Percentiles rank a stretch among this genome's conserved stretches.
Evolutionary conservation across 2,888 invertebrate genomes (phyloP).

Genomic region (Acholoe squamosa): DNA sequence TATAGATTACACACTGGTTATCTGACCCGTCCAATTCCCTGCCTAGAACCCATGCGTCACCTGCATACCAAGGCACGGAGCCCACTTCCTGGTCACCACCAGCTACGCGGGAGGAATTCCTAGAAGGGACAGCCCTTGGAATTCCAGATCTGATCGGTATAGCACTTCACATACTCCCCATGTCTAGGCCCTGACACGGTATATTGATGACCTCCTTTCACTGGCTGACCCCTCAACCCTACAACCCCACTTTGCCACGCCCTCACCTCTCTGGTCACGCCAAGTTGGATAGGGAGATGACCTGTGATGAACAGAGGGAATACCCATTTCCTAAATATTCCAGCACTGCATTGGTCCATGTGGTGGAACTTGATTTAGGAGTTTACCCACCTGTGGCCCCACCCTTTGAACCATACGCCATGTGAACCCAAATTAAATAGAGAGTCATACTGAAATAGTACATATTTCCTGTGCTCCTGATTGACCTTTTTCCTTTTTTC

Average conservation of each 20-base stretch:
- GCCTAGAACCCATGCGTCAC: background rate
- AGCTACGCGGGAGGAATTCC: background rate
- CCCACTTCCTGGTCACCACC: background rate
- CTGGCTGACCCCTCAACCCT: background rate
- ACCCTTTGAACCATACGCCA: no score
- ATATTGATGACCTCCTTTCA: slow-evolving; percentile 26
- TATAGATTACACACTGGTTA: background rate
- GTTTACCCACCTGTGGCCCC: no score
- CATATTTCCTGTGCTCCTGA: no score
- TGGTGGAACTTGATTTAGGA: no score
- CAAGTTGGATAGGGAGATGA: slow-evolving; percentile 1
- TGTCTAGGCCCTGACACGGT: background rate
- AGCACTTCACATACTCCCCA: background rate
- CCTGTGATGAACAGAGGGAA: background rate
- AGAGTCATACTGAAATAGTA: no score
- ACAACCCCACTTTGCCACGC: slow-evolving; percentile 18
- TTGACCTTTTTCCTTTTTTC: no score
- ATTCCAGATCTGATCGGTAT: background rate
- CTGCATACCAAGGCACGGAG: slow-evolving; percentile 1
- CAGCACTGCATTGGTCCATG: no score
- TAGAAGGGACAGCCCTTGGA: background rate
- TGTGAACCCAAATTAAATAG: no score
- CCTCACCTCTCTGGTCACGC: slow-evolving; percentile 13
- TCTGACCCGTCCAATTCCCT: background rate
- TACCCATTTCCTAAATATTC: background rate